Base-by-base conservation (phyloP, 1,140 invertebrate genomes). In the Cylas formicarius region DNA sequence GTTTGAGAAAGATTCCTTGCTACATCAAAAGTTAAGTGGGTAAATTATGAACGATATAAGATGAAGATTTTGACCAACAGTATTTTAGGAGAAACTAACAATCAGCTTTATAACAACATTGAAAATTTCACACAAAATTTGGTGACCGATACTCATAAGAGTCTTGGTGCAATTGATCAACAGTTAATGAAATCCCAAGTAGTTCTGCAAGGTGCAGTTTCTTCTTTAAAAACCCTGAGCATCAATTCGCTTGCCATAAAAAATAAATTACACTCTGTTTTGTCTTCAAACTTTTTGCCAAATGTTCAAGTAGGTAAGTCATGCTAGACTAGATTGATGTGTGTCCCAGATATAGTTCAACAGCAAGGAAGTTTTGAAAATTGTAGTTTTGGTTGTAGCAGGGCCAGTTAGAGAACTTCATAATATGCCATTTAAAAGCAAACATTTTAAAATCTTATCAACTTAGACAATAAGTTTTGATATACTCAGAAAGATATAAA, bases 11-110 rank as follows among this genome's bases (percentile, higher is more conserved):
- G 50, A 61, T 28, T 61, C 61, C 0, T 47, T 64, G 41, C 49
- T 64, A 11, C 60, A 62, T 44, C 58, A 55, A 43, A 64, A 62
- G 48, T 31, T 64, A 26, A 47, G 61, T 61, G 51, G 56, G 53
- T 22, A 14, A 24, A 11, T 29, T 4, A 13, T 44, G 13, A 38
- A 16, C 38, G 11, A 11, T 0, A 21, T 21, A 23, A 26, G 26
- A 31, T 29, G 1, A 18, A 32, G 10, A 1, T 37, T 46, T 6
- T 34, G 14, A 40, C 43, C 10, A 14, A 52, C 33, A 18, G 43
- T 39, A 18, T 60, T 60, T 27, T 43, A 62, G 58, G 41, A 10
- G 60, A 64, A 39, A 52, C 48, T 35, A 64, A 65, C 42, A 36
- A 17, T 16, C 39, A 50, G 11, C 36, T 61, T 8, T 48, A 52